phyloP scores from a whole-genome alignment of 2,888 invertebrate genomes.

The Chrysotoxum bicinctum region DNA sequence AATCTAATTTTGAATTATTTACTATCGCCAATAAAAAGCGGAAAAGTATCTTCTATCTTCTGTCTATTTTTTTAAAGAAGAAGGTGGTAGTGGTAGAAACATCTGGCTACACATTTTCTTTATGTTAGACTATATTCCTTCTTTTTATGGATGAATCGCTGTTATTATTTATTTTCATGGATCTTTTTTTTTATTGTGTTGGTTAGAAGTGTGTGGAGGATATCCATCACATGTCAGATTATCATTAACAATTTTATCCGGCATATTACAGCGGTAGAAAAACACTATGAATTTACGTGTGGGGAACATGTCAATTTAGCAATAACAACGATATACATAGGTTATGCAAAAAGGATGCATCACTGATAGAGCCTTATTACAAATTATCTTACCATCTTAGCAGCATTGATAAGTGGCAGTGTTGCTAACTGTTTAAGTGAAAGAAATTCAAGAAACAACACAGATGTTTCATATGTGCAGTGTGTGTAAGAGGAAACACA shows the following conservation, averaged over 20 bases:
- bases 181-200: not conserved
- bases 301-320: conserved; percentile 66
- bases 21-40: conserved; percentile 69
- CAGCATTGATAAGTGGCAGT: conserved; percentile 51
- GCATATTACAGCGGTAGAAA: conserved; percentile 55
- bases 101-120: not conserved
- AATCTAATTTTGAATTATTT: conserved; percentile 73
- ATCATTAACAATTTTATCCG: conserved; percentile 77
- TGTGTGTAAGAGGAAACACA: not conserved
- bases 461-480: conserved; percentile 48
- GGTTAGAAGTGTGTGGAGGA: conserved; percentile 29
- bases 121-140: conserved; percentile 34
- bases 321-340: conserved; percentile 23
- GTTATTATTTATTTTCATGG: conserved; percentile 53
- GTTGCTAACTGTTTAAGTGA: conserved; percentile 51
- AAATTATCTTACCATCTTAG: conserved; percentile 44
- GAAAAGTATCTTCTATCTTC: conserved; percentile 42
- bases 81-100: not conserved
- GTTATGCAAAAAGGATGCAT: conserved; percentile 55
- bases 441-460: conserved; percentile 23
- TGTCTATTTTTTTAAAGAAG: not conserved
- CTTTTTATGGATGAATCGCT: conserved; percentile 28
- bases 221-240: conserved; percentile 74
- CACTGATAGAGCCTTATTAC: not conserved
- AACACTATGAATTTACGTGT: not conserved